Conservation (phyloP, 2,888 invertebrate species). For the Theretra japonica region DNA sequence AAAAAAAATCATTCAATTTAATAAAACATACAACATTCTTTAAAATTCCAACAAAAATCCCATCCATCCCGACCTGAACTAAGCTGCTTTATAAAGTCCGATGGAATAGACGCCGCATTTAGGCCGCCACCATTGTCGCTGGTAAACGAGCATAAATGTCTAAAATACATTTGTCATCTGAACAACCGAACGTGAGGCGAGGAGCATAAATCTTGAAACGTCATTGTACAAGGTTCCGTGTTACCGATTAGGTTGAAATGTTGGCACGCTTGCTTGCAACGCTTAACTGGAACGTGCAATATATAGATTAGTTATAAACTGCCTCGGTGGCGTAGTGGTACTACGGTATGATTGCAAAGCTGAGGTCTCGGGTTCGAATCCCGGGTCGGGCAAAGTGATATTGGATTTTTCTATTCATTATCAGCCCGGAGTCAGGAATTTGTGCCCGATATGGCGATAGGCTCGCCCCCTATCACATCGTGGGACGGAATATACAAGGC, state of each 20-base stretch:
- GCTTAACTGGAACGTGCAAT: background rate
- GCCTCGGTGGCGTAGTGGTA: no score
- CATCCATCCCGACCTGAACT: no score
- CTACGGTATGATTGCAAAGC: no score
- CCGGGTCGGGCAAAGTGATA: no score
- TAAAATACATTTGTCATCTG: background rate
- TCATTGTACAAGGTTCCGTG: background rate
- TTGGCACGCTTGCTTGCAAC: background rate
- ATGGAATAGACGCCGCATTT: background rate
- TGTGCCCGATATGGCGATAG: no score
- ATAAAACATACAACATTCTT: background rate
- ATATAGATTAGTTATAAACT: no score
- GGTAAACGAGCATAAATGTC: background rate
- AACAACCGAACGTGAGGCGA: background rate
- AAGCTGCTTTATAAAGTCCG: background rate
- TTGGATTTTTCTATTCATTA: no score
- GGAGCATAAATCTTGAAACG: background rate
- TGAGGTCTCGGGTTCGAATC: no score
- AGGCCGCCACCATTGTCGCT: background rate
- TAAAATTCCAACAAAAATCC: background rate
- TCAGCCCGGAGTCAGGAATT: no score
- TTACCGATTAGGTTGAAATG: background rate
- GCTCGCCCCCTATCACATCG: no score
- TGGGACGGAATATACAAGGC: no score
- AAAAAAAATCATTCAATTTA: no score